Evolutionary conservation across 1,140 invertebrate species (phyloP), one percentile per base, ranked within the genome.

Genomic region (Ceratitis capitata): DNA sequence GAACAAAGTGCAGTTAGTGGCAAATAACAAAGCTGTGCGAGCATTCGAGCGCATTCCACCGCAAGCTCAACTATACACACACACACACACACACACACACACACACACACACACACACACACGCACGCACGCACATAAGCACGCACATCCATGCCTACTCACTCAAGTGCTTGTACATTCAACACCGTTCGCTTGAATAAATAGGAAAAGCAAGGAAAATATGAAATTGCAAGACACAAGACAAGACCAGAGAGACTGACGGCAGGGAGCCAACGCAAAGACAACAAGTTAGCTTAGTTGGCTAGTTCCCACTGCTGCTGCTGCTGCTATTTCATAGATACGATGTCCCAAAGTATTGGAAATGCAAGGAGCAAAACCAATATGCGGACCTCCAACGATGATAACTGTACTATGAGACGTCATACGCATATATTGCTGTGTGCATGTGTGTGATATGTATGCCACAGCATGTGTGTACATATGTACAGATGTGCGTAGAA

Each of bases 11-110:
- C 69, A 47, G 69, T 45, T 45, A 78, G 69, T 78, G 69, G 69
- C 69, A 23, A 78, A 78, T 78, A 78, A 78, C 69, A 78, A 78
- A 78, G 69, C 39, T 47, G 42, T 78, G 69, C 69, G 9, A 78
- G 69, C 69, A 47, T 47, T 78, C 69, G 45, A 78, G 35, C 69
- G 39, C 69, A 78, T 78, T 78, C 69, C 69, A 9, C 14, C 35
- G 14, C 29, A 74, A 7, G 6, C 14, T 14, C 26, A 69, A 6
- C 32, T 12, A 32, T 19, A 39, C 32, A 64, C 26, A 32, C 7
- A 32, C 58, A 32, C 58, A 64, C 26, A 64, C 5, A 56, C 7
- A 26, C 53, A n/a, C 16, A 56, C 53, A 2, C 6, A 23, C 32
- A 16, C 26, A 39, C 14, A 3, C 10, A 32, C 26, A 69, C 9